Evolutionary conservation across 2,113 vertebrate species (phyloP).

Genomic region (Capreolus pygargus): DNA sequence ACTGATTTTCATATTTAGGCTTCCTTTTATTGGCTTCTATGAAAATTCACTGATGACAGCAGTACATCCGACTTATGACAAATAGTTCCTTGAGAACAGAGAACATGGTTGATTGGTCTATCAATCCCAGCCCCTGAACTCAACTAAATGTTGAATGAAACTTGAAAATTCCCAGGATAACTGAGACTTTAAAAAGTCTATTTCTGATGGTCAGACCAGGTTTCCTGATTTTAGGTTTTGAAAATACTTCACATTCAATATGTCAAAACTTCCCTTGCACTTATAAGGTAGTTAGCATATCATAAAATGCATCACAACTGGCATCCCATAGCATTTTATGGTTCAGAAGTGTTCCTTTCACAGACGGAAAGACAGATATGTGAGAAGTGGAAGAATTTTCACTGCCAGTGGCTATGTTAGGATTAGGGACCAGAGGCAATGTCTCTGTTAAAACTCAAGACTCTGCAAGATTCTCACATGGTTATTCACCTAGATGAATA

Average conservation of each 20-base stretch:
- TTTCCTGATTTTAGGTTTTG: neutral
- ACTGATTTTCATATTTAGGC: neutral
- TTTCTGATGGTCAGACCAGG: neutral
- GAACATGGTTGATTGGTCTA: neutral
- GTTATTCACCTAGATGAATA: neutral
- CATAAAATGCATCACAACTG: neutral
- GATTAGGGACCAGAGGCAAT: neutral
- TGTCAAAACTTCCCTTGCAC: neutral
- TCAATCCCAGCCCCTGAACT: neutral
- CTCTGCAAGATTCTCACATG: neutral
- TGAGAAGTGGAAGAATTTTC: neutral
- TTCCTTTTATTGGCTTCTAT: neutral
- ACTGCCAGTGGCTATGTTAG: neutral
- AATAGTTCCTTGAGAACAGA: neutral
- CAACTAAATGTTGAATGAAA: neutral
- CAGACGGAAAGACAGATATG: neutral
- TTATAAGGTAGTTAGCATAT: neutral
- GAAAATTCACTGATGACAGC: neutral
- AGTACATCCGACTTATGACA: neutral
- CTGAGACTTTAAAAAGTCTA: neutral
- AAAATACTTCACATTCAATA: constrained; percentile 12
- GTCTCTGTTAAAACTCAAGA: neutral
- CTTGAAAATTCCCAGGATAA: neutral
- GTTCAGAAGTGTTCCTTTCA: neutral
- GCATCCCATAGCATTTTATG: neutral